These are phyloP conservation scores for Poecilia picta DNA, from an alignment of 2,797 vertebrate genomes.

Conservation along the genomic window DNA sequence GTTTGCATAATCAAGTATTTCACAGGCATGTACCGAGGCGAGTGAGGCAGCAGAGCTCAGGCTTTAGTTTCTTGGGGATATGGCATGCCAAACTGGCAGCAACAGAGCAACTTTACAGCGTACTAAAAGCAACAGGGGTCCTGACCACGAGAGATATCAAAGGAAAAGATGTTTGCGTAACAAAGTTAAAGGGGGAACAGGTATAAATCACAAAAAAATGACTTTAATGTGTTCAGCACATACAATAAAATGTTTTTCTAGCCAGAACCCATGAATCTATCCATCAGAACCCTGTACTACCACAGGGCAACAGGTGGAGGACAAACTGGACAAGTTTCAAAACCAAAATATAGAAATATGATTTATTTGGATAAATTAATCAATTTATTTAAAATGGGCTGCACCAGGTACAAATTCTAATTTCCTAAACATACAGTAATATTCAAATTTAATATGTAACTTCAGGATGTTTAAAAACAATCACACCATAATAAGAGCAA, in stretches of 20 bases:
- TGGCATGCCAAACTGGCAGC: slow-evolving; percentile 50
- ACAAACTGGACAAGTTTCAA: not conserved
- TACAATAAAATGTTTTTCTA: slow-evolving; percentile 45
- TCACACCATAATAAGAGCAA: too few species aligned
- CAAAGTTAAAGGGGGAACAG: slow-evolving; percentile 45
- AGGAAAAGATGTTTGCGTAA: slow-evolving; percentile 47
- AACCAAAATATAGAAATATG: not conserved
- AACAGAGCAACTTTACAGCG: slow-evolving; percentile 47
- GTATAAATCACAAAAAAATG: slow-evolving; percentile 39
- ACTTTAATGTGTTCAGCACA: slow-evolving; percentile 42
- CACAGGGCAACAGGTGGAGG: not conserved
- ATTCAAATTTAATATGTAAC: too few species aligned
- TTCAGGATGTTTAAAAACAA: too few species aligned
- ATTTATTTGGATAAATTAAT: not conserved
- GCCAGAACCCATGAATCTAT: not conserved
- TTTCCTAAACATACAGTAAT: too few species aligned
- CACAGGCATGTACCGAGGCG: slow-evolving; percentile 53
- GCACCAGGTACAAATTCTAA: too few species aligned
- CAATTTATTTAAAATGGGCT: too few species aligned
- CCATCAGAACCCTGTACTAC: not conserved
- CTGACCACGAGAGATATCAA: slow-evolving; percentile 62
- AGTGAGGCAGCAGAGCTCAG: slow-evolving; percentile 12
- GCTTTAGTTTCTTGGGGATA: slow-evolving; percentile 53
- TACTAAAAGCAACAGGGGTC: slow-evolving; percentile 56
- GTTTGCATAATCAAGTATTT: slow-evolving; percentile 72